Evolutionary conservation across 2,888 invertebrate genomes (phyloP), one percentile per base, ranked within the genome.

Genomic region (Eristalis arbustorum): DNA sequence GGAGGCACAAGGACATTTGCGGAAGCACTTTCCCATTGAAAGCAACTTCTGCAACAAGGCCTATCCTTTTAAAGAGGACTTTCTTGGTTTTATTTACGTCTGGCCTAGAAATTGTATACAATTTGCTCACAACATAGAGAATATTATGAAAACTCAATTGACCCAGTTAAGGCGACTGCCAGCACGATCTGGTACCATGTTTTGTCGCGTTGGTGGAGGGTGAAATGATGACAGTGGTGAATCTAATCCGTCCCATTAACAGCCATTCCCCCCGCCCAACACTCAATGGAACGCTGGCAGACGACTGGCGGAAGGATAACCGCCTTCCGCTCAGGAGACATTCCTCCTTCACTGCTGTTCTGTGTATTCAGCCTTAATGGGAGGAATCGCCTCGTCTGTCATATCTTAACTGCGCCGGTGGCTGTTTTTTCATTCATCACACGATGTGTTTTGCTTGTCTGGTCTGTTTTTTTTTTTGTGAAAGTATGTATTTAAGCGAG

Each of bases 111-210:
- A 18, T n/a, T 3, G 49, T 49, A 49, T 18, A 49, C 18, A 23
- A 59, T 13, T 4, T 14, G 3, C 59, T 57, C 57, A 62, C 34
- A 28, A 69, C 59, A 59, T 71, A 64, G 63, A 72, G 80, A 76
- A 73, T 76, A 76, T 81, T 84, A 84, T 81, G 68, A 76, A 84
- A 84, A 76, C 72, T 81, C 72, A 76, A 81, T 84, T 81, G 84
- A 84, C 84, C 84, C 64, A 84, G 67, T 68, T 84, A 37, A 11
- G 23, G 37, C 37, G 75, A 18, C 59, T 18, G 42, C 56, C 34
- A n/a, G 14, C 73, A 57, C n/a, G 49, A 64, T 22, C 49, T 49
- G 40, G 23, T n/a, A n/a, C 28, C 22, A 67, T 18, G 57, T 14
- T 42, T 34, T n/a, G 31, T 31, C 1, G 31, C 4, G 37, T 3